Base-by-base conservation (phyloP, 2,797 vertebrate genomes). In the Denticeps clupeoides region DNA sequence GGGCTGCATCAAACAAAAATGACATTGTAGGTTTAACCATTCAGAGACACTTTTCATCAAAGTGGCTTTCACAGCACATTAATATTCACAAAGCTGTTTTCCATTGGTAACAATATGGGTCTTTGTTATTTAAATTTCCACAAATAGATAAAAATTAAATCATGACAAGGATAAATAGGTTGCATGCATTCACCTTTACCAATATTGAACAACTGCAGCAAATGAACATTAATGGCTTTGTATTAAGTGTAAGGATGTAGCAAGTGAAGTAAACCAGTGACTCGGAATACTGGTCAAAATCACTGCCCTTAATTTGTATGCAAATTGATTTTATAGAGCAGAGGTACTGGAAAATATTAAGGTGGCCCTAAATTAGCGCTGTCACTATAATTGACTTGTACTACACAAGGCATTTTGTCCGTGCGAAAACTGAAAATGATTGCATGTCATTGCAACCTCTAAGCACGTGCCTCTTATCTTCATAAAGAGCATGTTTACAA, bases 401-500 rank as follows among this genome's bases (percentile, higher is more conserved):
- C 13, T 8, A 15, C 15, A 10, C 7, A 33, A 9, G 33, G 33
- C 37, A 10, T 37, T 37, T 9, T 10, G 15, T 7, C 33, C 18
- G 4, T 3, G 33, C 16, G 33, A 19, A 37, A 37, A 37, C 15
- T 10, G 33, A 37, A 37, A 37, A 37, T 37, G 18, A 37, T 19
- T 37, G 37, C 5, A n/a, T 3, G 7, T 18, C 15, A 33, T 18
- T 10, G 33, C 8, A 37, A 19, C 18, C 33, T 15, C 15, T 19
- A 10, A 9, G 37, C 33, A 37, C 37, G 33, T 18, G 33, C 33
- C 12, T 12, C 32, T 37, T 18, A 18, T 37, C 33, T 33, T 18
- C n/a, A n/a, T 18, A 9, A 15, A 18, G 27, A 11, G 19, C 51
- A 31, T 42, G 47, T 58, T 49, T 56, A 56, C 59, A 60, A 22